Percentiles rank a stretch among this genome's conserved stretches.
Evolutionary conservation across 2,797 vertebrate species (phyloP).

Genomic region (Avahi laniger): DNA sequence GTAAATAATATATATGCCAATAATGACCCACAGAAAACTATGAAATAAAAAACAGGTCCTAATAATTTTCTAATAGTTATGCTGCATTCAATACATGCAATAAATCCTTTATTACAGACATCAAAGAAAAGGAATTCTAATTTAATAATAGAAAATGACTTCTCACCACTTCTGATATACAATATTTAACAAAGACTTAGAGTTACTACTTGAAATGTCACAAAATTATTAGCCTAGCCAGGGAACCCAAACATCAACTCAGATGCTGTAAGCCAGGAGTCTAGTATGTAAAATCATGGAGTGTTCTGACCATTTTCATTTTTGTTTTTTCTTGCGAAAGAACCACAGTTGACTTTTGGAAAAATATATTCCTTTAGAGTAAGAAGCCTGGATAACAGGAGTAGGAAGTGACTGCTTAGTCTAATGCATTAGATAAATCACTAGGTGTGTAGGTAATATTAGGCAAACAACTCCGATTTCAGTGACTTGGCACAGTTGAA

Average conservation of each 20-base stretch:
- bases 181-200: background rate
- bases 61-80: background rate
- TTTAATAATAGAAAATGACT: background rate
- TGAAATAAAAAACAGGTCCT: background rate
- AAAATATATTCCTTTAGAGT: background rate
- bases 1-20: background rate
- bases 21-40: background rate
- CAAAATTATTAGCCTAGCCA: background rate
- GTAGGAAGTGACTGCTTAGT: background rate
- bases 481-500: background rate
- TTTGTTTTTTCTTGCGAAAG: background rate
- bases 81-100: no score
- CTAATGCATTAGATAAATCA: background rate
- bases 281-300: background rate
- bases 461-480: background rate
- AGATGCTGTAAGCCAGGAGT: background rate
- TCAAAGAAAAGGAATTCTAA: background rate
- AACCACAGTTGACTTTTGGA: background rate
- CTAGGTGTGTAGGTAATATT: background rate
- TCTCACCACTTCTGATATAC: background rate
- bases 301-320: background rate
- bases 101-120: background rate
- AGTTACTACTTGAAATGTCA: background rate
- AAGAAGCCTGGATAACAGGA: background rate
- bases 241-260: background rate